phyloP scores from a whole-genome alignment of 2,113 vertebrate genomes.

The Oreochromis tanganicae region DNA sequence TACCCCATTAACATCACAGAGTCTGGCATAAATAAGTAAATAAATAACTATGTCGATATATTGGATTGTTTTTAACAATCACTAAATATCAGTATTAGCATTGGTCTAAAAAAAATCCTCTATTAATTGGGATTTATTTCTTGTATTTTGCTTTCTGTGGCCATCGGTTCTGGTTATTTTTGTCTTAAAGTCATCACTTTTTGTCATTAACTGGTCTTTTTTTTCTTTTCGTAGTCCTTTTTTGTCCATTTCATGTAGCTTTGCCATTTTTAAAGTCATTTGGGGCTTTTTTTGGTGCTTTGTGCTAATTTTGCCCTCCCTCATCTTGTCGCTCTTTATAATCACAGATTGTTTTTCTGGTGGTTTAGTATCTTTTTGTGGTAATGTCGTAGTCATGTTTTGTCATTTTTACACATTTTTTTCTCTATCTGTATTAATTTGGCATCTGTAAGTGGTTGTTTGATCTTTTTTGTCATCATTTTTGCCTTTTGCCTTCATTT shows the following conservation, averaged over 20 bases:
- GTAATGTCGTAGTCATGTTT: neutral
- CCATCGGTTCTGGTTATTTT: neutral
- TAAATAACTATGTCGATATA: neutral
- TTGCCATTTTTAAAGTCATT: neutral
- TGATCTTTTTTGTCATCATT: neutral
- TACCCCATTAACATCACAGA: neutral
- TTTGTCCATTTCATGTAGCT: neutral
- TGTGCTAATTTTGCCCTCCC: neutral
- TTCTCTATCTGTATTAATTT: neutral
- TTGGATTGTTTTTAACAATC: neutral
- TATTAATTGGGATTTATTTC: neutral
- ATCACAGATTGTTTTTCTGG: neutral
- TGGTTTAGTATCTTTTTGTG: neutral
- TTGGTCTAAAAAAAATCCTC: neutral
- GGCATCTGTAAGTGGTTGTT: neutral
- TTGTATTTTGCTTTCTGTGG: neutral
- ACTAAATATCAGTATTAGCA: neutral
- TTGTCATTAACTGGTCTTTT: neutral
- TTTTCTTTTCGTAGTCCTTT: neutral
- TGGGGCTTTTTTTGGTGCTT: neutral
- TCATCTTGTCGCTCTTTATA: neutral
- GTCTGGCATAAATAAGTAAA: neutral
- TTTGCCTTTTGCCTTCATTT: neutral
- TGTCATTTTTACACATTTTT: neutral
- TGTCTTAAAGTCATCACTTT: neutral